phyloP scores from a whole-genome alignment of 1,140 invertebrate genomes.

The Delia radicum region DNA sequence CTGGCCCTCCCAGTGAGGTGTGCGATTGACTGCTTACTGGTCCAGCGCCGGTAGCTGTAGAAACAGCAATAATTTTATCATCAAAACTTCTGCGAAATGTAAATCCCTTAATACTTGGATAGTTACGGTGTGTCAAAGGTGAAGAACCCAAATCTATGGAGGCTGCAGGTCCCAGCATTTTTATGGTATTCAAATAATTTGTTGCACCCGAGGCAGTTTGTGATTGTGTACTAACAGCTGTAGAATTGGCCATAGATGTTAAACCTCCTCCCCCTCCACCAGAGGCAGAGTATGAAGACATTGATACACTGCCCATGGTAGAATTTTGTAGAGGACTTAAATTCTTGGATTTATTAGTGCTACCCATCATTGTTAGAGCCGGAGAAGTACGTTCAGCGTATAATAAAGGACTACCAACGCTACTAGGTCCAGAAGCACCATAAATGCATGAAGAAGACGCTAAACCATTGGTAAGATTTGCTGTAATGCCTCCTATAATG shows the following conservation, averaged over 20 bases:
- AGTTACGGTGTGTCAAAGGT: constrained; percentile 50
- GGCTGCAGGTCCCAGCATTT: constrained; percentile 45
- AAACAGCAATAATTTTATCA: constrained; percentile 45
- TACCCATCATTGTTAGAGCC: constrained; percentile 16
- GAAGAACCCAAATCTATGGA: constrained; percentile 52
- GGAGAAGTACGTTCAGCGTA: constrained; percentile 30
- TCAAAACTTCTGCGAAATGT: constrained; percentile 52
- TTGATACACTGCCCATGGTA: constrained; percentile 20
- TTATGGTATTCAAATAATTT: constrained; percentile 41
- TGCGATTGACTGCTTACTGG: constrained; percentile 6
- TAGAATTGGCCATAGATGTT: constrained; percentile 13
- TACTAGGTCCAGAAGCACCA: constrained; percentile 36
- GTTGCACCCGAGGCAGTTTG: background rate
- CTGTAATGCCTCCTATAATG: constrained; percentile 9
- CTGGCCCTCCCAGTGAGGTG: background rate
- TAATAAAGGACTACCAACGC: constrained; percentile 31
- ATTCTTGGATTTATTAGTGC: constrained; percentile 14
- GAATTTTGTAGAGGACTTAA: constrained; percentile 24
- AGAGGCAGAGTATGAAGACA: background rate
- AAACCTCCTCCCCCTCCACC: background rate
- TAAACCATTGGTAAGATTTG: constrained; percentile 33
- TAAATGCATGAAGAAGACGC: constrained; percentile 32
- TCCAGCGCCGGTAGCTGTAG: background rate
- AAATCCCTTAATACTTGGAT: constrained; percentile 42
- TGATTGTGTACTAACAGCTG: constrained; percentile 23